Percentiles rank a stretch among this genome's conserved stretches.
Conservation (phyloP, 2,888 invertebrate species). For the Rotaria sp. region DNA sequence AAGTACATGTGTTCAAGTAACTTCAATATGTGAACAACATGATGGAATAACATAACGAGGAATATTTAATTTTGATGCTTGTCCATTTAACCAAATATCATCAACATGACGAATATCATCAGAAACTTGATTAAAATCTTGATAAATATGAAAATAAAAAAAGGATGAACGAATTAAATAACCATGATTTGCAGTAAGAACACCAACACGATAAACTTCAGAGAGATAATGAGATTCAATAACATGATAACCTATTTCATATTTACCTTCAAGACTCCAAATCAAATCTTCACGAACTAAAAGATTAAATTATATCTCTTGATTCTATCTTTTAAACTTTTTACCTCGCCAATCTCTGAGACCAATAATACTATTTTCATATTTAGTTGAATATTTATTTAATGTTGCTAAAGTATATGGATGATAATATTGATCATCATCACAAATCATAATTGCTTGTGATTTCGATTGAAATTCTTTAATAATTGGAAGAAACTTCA, state of each 20-base stretch:
- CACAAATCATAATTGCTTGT: not conserved
- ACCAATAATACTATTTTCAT: not conserved
- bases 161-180: not conserved
- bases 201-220: not conserved
- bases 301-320: not conserved
- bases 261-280: not conserved
- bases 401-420: not conserved
- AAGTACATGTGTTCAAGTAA: not conserved
- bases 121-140: not conserved
- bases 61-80: not conserved
- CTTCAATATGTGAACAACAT: not conserved
- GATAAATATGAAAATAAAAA: not conserved
- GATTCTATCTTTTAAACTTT: not conserved
- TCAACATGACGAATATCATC: not conserved
- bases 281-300: not conserved
- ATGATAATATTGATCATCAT: constrained; percentile 24
- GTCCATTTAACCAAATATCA: constrained; percentile 28
- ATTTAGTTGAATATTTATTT: not conserved
- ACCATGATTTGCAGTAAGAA: not conserved
- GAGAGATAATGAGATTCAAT: not conserved
- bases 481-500: not conserved
- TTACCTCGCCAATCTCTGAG: not conserved
- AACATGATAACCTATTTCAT: not conserved
- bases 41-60: not conserved
- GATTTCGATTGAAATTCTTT: not conserved